phyloP scores from a whole-genome alignment of 1,140 invertebrate species.

The Pseudomyrmex dendroicus region DNA sequence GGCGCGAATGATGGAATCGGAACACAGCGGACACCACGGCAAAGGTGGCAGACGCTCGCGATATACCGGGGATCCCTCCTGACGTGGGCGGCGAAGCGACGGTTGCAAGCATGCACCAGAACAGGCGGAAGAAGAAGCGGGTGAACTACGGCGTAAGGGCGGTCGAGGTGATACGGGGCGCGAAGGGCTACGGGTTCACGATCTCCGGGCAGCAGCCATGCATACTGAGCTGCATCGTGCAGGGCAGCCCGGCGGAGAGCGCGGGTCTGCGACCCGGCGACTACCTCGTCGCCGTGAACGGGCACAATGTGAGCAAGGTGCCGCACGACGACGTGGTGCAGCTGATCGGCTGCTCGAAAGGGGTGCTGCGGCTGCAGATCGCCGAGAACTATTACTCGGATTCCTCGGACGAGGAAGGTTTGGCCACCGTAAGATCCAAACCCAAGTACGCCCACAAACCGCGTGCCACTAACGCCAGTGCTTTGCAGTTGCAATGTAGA shows the following conservation, averaged over 20 bases:
- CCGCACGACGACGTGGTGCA: conserved; percentile 97
- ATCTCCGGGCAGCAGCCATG: conserved; percentile 97
- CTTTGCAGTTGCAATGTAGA: conserved; percentile 81
- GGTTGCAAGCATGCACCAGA: conserved; percentile 87
- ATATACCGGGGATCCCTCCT: conserved; percentile 14
- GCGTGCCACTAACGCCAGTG: conserved; percentile 74
- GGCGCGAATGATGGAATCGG: conserved; percentile 4
- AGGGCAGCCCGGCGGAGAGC: conserved; percentile 92
- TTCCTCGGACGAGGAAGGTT: conserved; percentile 91
- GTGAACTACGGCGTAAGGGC: conserved; percentile 92
- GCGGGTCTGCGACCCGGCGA: conserved; percentile 96
- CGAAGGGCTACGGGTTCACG: conserved; percentile 96
- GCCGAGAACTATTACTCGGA: conserved; percentile 95
- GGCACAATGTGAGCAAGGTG: conserved; percentile 93
- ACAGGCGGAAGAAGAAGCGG: conserved; percentile 91
- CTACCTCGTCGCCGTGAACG: conserved; percentile 96
- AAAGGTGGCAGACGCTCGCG: conserved; percentile 21
- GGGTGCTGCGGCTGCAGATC: conserved; percentile 92
- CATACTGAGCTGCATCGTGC: conserved; percentile 94
- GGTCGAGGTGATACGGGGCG: conserved; percentile 93
- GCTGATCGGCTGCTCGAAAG: conserved; percentile 94
- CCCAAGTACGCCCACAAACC: conserved; percentile 88
- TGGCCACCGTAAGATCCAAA: conserved; percentile 85
- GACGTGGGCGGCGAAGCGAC: background rate
- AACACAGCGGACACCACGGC: background rate